Conservation (phyloP, 2,888 invertebrate species). For the Arctia plantaginis region DNA sequence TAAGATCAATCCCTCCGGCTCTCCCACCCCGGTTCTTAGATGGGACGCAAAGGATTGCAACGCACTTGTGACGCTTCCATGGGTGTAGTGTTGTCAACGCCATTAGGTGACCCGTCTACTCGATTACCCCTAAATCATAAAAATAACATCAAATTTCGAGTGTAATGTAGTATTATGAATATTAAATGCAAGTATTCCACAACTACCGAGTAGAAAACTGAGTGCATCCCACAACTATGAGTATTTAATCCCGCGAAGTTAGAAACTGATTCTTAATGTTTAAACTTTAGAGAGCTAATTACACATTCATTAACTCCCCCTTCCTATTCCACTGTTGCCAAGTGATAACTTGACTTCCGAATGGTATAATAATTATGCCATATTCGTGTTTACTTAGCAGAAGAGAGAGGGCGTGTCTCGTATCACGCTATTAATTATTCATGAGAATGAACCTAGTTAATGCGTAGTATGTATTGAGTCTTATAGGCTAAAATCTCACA, state of each 20-base stretch:
- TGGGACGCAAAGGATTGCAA: no score
- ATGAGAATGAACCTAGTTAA: neutral
- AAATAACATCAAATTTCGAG: no score
- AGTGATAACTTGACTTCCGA: neutral
- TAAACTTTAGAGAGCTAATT: neutral
- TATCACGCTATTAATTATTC: neutral
- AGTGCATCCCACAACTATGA: neutral
- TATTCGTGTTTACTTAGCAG: neutral
- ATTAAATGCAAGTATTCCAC: neutral
- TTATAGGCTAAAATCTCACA: no score
- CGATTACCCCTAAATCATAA: no score
- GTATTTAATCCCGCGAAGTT: neutral
- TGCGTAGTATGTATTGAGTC: neutral
- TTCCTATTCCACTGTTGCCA: neutral
- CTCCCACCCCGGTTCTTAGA: no score
- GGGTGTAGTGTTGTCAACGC: no score
- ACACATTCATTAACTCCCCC: neutral
- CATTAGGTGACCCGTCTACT: no score
- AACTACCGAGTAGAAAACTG: no score
- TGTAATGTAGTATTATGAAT: neutral
- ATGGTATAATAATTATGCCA: slow-evolving; percentile 7
- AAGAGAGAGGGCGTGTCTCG: neutral
- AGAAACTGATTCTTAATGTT: neutral
- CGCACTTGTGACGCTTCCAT: no score
- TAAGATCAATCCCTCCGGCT: no score